Base-by-base conservation (phyloP, 2,113 vertebrate species). In the Trochalopteron elliotii region DNA sequence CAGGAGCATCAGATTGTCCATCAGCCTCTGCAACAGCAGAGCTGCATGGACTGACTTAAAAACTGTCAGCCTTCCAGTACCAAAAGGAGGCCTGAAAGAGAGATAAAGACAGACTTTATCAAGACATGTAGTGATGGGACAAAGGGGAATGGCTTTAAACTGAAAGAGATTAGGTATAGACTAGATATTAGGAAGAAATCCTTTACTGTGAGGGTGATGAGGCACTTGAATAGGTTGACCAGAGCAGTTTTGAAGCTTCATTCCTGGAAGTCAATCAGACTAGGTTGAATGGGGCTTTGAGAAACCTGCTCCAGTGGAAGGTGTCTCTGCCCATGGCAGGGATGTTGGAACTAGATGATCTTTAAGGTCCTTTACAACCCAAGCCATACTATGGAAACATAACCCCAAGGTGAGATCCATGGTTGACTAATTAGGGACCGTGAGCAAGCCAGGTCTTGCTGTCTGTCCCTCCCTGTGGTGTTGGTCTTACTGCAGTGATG, bases 391-490 rank as follows among this genome's bases (percentile, higher is more conserved):
- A 4, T 76, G 47, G 19, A 90, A 69, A 33, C 31, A 33, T 35
- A 75, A 76, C 4, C 28, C 31, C 9, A 61, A 10, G 3, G 1
- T 18, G 20, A 83, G n/a, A 79, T 40, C 44, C 2, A 3, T 5
- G 5, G 33, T 2, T 79, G 16, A 45, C 27, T 56, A 39, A 49
- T 15, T 37, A 85, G 45, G 12, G 33, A 86, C 55, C 1, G 0
- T 3, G 8, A 61, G 49, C 50, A 83, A 68, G 31, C 25, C 31
- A 37, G 49, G 44, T 42, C n/a, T 61, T 1, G 0, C 13, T 52
- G 28, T 28, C n/a, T 47, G 47, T 68, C 44, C 12, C 4, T 60
- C n/a, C n/a, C n/a, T 0, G 0, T 74, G 19, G 18, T 49, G 30
- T 25, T 83, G 53, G 15, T 76, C 40, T 80, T 86, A 31, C 37